Evolutionary conservation across 2,113 vertebrate genomes (phyloP), one percentile per base, ranked within the genome.

Genomic region (Petrocephalus microphthalmus): DNA sequence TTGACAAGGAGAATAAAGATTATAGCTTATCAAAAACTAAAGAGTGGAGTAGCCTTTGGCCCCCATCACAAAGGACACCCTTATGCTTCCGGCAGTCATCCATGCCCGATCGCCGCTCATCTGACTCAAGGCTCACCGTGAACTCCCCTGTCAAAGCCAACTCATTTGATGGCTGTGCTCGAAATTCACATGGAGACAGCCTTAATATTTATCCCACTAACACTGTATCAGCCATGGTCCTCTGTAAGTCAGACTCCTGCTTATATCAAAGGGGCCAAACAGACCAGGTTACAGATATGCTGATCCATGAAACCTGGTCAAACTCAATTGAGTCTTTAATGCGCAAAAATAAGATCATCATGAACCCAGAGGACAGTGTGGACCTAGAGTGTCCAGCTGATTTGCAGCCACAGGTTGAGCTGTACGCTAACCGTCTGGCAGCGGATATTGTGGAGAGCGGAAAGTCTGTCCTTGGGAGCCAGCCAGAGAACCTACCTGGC

Each of bases 211-310:
- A 95, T 89, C 95, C 96, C 0, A 94, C 94, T 49, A 93, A 92
- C 64, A 94, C 96, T 0, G 93, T 95, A 56, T 95, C 96, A 37
- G 96, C 96, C 6, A 93, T 95, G 0, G 95, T 96, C 56, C 96
- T 99, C 87, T 99, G 97, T 91, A 98, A 98, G 92, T 99, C 98
- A 5, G 98, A 99, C 91, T 98, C 98, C 0, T 99, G 97, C 91
- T 94, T 99, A 89, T 99, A 99, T 91, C 95, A 96, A 90, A 95
- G 96, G 84, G 95, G 96, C 13, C 96, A 94, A 47, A 95, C 96
- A 0, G 97, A 99, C 93, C 97, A 97, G 89, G 95, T 97, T 89
- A 99, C 97, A 10, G 96, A 96, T 91, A 97, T 98, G 97, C 90
- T 99, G 86, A 99, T 99, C 90, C 97, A 98, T 0, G 98, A 99